Evolutionary conservation across 2,113 vertebrate genomes (phyloP), one percentile per base, ranked within the genome.

Genomic region (Speoplatyrhinus poulsoni): DNA sequence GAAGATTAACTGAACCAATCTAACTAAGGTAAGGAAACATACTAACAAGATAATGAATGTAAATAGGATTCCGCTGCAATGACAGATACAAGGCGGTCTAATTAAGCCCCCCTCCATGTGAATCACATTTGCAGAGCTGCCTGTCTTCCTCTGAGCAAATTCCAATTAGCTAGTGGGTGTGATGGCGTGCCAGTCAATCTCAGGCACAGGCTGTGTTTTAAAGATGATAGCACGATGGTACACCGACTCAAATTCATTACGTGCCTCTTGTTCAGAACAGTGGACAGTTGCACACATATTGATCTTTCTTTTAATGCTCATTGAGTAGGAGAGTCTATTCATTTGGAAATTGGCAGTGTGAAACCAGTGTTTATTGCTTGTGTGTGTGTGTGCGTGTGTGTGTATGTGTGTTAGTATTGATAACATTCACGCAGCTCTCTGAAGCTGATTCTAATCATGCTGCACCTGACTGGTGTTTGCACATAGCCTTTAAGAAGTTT

Each of bases 71-170:
- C 72, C 46, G 79, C 65, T 0, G 67, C 80, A 69, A 47, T 73
- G 83, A 88, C 87, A 84, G 81, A 76, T 87, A 84, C 88, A 89
- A 88, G 85, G 86, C 88, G 82, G 67, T 85, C 81, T 80, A 88
- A 88, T 88, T 85, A 85, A 86, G 84, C 85, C 69, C 67, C 66
- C 70, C 76, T 83, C 69, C 15, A 78, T 79, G 82, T 67, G 78
- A 82, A 84, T 82, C 83, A 73, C 84, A 85, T 85, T 85, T 84
- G 82, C 76, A 66, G 61, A 41, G 76, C 65, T 60, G 77, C 77
- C 75, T 80, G 76, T 85, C 85, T 82, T 74, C 70, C 64, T 82
- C 72, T 53, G 15, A 72, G 80, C 70, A 74, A 83, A 85, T 84
- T 85, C 81, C 85, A 87, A 85, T 89, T 84, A 85, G 80, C 46